Percentiles rank a stretch among this genome's conserved stretches.
These are phyloP conservation scores for Lasioglossum calceatum DNA, from an alignment of 2,888 invertebrate genomes.

Conservation along the genomic window DNA sequence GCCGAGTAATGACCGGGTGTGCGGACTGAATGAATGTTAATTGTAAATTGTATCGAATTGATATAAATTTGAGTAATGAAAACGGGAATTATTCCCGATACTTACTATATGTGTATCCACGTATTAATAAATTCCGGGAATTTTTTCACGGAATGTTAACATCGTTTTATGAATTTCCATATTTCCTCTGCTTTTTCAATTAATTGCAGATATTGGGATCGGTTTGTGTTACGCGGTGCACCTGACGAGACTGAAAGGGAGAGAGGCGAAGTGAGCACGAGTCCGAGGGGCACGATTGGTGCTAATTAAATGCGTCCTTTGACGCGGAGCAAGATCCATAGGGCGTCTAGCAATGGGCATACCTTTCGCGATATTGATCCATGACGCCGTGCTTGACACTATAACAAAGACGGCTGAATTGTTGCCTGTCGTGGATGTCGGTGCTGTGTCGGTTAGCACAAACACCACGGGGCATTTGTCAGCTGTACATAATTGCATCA, in stretches of 20 bases:
- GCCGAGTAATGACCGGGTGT: background rate
- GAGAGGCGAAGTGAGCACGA: background rate
- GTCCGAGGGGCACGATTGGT: conserved; percentile 65
- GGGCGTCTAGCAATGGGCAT: conserved; percentile 57
- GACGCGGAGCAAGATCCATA: conserved; percentile 66
- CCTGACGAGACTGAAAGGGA: background rate
- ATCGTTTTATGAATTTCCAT: background rate
- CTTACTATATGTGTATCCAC: background rate
- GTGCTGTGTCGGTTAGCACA: background rate
- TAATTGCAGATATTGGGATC: background rate
- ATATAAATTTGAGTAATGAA: background rate
- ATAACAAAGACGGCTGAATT: conserved; percentile 35
- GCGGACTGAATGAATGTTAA: background rate
- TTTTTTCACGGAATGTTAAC: background rate
- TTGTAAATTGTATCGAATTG: background rate
- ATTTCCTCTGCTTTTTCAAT: background rate
- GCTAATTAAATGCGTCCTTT: conserved; percentile 78
- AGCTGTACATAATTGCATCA: conserved; percentile 17
- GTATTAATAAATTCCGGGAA: background rate
- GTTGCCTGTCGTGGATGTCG: conserved; percentile 24
- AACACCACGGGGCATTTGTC: conserved; percentile 13
- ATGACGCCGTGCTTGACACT: conserved; percentile 21
- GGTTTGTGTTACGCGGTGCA: too few species aligned
- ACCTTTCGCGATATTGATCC: conserved; percentile 66
- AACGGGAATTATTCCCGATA: background rate